phyloP scores from a whole-genome alignment of 1,140 invertebrate species.

The Limonius californicus region DNA sequence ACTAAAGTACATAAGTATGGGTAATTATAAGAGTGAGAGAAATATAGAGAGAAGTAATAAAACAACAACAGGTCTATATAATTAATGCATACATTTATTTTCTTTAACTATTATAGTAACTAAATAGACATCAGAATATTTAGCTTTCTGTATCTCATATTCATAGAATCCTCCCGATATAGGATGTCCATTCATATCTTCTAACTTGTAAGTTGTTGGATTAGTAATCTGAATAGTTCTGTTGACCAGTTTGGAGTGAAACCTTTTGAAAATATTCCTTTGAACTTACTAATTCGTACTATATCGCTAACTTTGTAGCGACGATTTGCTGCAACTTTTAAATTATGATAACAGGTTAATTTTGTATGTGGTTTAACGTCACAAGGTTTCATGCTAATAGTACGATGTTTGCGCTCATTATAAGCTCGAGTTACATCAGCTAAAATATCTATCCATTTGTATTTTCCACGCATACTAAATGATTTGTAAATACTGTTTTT shows the following conservation, averaged over 20 bases:
- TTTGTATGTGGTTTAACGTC: too few species aligned
- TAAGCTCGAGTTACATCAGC: too few species aligned
- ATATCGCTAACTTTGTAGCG: slow-evolving; percentile 24
- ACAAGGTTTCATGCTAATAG: slow-evolving; percentile 19
- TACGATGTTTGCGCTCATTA: slow-evolving; percentile 26
- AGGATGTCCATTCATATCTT: slow-evolving; percentile 22
- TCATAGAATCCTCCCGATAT: slow-evolving; percentile 39
- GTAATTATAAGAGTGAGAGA: too few species aligned
- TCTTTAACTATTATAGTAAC: slow-evolving; percentile 40
- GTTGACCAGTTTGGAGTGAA: slow-evolving; percentile 39
- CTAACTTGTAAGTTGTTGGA: slow-evolving; percentile 33
- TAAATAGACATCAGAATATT: too few species aligned
- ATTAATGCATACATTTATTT: too few species aligned
- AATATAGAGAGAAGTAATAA: too few species aligned
- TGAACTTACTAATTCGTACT: slow-evolving; percentile 26
- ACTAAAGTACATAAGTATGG: too few species aligned
- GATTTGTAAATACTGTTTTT: slow-evolving; percentile 48
- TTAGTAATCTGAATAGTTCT: too few species aligned
- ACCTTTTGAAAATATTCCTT: slow-evolving; percentile 37
- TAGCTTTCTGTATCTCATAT: slow-evolving; percentile 33
- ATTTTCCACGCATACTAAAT: slow-evolving; percentile 46
- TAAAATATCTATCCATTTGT: too few species aligned
- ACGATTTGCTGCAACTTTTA: background rate
- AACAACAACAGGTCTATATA: too few species aligned
- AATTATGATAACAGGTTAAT: background rate